Base-by-base conservation (phyloP, 2,797 vertebrate species). In the Myiotriccus ornatus region DNA sequence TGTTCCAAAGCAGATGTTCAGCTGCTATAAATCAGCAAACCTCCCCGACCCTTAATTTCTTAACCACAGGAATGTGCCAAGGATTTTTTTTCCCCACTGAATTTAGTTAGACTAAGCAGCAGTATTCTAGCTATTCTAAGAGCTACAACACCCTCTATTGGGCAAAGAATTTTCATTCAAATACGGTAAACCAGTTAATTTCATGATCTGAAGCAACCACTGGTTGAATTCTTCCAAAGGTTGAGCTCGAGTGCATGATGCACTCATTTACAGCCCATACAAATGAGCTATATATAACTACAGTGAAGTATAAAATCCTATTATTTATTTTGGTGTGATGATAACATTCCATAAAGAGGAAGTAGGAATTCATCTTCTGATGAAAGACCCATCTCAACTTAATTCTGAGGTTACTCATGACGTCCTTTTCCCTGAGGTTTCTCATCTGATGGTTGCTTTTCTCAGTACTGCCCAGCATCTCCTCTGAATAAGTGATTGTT, bases 61-160 rank as follows among this genome's bases (percentile, higher is more conserved):
- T 69, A 91, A 53, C 25, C 77, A 67, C 63, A 47, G 8, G 9
- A 81, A 47, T 47, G 71, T 28, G 63, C 20, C 3, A 7, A 67
- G n/a, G 34, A 44, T 25, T 74, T 77, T 77, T 86, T 53, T 53
- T 47, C 10, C 41, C 30, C n/a, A 28, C 30, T 1, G 3, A 73
- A 47, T 67, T 89, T 39, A 81, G 52, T 71, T 59, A 70, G 77
- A 83, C 37, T 6, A 47, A 62, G 39, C 17, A 55, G 68, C 7
- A 5, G 21, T 55, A 59, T 30, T 76, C 41, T 4, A 37, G 24
- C 19, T 60, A 79, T 96, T 84, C 59, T 64, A 95, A 96, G 94
- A 84, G 77, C 90, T 87, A 57, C 60, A 93, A 1, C 44, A 80
- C 96, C 95, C 95, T 93, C 97, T 96, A 82, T 70, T 67, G 97